Conservation (phyloP, 2,797 vertebrate species). For the Brachyrhaphis roseni region DNA sequence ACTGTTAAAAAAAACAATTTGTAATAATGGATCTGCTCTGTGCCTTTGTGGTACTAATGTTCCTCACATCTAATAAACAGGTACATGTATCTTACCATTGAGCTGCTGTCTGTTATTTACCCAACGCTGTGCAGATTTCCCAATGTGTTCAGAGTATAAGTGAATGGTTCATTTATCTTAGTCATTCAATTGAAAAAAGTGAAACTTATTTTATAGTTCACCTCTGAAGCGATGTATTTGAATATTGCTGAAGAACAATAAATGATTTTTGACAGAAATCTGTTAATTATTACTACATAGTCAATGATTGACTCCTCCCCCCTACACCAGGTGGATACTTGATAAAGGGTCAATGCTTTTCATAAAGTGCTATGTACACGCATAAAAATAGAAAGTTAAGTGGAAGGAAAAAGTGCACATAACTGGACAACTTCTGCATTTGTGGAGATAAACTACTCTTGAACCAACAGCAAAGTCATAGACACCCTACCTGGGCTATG, state of each 20-base stretch:
- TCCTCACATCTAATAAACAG: slow-evolving; percentile 88
- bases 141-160: neutral
- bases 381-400: neutral
- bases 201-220: neutral
- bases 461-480: neutral
- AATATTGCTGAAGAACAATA: neutral
- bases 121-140: too few relatives aligned
- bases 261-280: neutral
- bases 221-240: neutral
- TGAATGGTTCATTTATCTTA: neutral
- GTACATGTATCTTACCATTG: slow-evolving; percentile 84
- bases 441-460: neutral
- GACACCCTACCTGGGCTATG: neutral
- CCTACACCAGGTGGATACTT: neutral
- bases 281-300: neutral
- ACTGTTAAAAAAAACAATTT: slow-evolving; percentile 70
- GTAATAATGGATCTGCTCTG: slow-evolving; percentile 83
- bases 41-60: slow-evolving; percentile 88
- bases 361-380: neutral
- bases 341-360: neutral
- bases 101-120: slow-evolving; percentile 21
- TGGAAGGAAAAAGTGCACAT: neutral
- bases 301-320: neutral
- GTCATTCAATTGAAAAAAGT: neutral
- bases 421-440: neutral